phyloP scores from a whole-genome alignment of 2,888 invertebrate species.

The Falcaria lacertinaria region DNA sequence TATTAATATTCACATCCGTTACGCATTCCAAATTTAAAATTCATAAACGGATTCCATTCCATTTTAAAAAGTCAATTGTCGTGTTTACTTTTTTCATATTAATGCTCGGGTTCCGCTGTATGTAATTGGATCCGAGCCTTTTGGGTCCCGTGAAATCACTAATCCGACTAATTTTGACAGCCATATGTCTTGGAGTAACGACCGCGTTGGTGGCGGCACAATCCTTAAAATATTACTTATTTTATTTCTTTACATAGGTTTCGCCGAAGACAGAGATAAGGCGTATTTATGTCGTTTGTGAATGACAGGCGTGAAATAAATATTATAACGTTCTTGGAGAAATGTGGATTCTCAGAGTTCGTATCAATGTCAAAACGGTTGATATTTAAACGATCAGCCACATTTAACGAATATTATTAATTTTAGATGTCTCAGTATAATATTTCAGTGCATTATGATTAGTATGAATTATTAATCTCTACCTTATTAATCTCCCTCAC shows the following conservation, averaged over 20 bases:
- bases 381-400: too few relatives aligned
- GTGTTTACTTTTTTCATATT: conserved; percentile 60
- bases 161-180: conserved; percentile 79
- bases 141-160: conserved; percentile 74
- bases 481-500: too few relatives aligned
- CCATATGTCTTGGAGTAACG: conserved; percentile 76
- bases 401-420: too few relatives aligned
- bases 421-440: too few relatives aligned
- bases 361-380: neutral
- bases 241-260: conserved; percentile 12
- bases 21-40: conserved; percentile 43
- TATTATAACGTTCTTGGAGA: conserved; percentile 22
- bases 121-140: conserved; percentile 72
- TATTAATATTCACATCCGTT: conserved; percentile 32
- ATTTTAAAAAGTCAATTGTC: conserved; percentile 54
- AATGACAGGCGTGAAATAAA: conserved; percentile 60
- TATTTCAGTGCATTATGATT: too few relatives aligned
- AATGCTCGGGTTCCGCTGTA: conserved; percentile 60
- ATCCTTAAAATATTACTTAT: conserved; percentile 23
- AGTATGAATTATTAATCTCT: too few relatives aligned
- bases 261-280: conserved; percentile 19
- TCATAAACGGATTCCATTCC: conserved; percentile 49
- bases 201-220: conserved; percentile 44
- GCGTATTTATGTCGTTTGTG: conserved; percentile 19
- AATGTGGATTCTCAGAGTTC: neutral